Conservation (phyloP, 1,140 invertebrate genomes). For the Leptopilina clavipes region DNA sequence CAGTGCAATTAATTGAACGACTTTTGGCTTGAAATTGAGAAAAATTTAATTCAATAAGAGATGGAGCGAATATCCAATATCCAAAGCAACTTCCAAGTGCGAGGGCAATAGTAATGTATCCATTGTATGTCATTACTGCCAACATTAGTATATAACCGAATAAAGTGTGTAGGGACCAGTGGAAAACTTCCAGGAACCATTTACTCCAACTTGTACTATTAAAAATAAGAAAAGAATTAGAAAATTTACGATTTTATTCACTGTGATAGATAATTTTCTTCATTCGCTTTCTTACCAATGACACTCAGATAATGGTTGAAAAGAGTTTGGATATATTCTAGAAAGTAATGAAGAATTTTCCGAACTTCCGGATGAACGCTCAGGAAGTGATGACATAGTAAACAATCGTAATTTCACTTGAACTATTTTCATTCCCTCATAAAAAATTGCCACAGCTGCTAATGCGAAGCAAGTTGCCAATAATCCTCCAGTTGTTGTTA, state of each 20-base stretch:
- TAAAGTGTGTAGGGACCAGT: constrained; percentile 73
- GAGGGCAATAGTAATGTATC: constrained; percentile 85
- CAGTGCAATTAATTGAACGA: constrained; percentile 57
- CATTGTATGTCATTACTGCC: constrained; percentile 92
- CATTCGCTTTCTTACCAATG: constrained; percentile 53
- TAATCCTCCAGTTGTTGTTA: constrained; percentile 72
- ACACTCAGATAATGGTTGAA: constrained; percentile 37
- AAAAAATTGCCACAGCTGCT: constrained; percentile 74
- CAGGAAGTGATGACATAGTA: constrained; percentile 43
- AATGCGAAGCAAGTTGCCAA: constrained; percentile 75
- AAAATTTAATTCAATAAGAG: constrained; percentile 62
- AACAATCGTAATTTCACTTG: constrained; percentile 61
- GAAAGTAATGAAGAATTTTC: constrained; percentile 67
- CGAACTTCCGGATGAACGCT: constrained; percentile 41
- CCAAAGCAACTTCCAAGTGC: constrained; percentile 86
- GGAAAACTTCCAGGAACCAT: constrained; percentile 65
- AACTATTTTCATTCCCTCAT: constrained; percentile 77
- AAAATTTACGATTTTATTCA: not conserved
- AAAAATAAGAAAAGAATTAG: constrained; percentile 3
- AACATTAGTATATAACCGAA: constrained; percentile 92
- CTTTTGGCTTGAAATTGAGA: constrained; percentile 51
- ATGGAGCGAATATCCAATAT: constrained; percentile 79
- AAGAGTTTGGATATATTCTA: constrained; percentile 55
- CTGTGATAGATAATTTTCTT: too few species aligned
- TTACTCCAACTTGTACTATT: constrained; percentile 53